Conservation (phyloP, 1,140 invertebrate species). For the Meloidogyne hapla region DNA sequence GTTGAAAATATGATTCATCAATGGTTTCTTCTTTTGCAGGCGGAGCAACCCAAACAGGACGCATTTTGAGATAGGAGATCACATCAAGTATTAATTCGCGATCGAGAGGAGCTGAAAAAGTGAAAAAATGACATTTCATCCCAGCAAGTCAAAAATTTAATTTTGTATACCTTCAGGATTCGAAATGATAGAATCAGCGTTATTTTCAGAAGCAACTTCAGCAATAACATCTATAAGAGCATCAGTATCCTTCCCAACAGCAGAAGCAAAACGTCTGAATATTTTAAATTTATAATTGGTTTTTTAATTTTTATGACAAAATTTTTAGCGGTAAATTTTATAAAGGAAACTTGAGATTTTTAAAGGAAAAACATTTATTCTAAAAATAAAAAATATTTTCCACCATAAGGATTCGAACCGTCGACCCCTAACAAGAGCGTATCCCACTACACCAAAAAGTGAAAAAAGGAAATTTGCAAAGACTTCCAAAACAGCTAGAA, state of each 20-base stretch:
- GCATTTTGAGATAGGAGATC: constrained; percentile 6
- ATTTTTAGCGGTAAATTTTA: too few relatives aligned
- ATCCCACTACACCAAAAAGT: too few relatives aligned
- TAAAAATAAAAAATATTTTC: too few relatives aligned
- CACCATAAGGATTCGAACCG: too few relatives aligned
- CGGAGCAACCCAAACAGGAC: constrained; percentile 9
- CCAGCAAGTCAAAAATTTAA: not conserved
- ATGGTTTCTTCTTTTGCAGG: not conserved
- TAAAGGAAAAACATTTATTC: too few relatives aligned
- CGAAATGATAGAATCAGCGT: not conserved
- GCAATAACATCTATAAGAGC: not conserved
- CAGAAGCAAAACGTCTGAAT: not conserved
- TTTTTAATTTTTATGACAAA: too few relatives aligned
- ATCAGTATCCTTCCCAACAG: not conserved
- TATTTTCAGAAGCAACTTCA: not conserved
- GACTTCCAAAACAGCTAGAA: too few relatives aligned
- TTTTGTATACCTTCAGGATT: not conserved
- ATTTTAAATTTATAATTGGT: not conserved
- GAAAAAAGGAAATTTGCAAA: too few relatives aligned
- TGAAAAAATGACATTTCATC: not conserved
- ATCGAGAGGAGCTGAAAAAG: constrained; percentile 21
- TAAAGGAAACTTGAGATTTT: too few relatives aligned
- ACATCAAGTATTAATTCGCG: constrained; percentile 10
- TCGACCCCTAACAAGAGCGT: too few relatives aligned
- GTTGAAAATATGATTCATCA: constrained; percentile 12